Base-by-base conservation (phyloP, 2,888 invertebrate genomes). In the Galeruca laticollis region DNA sequence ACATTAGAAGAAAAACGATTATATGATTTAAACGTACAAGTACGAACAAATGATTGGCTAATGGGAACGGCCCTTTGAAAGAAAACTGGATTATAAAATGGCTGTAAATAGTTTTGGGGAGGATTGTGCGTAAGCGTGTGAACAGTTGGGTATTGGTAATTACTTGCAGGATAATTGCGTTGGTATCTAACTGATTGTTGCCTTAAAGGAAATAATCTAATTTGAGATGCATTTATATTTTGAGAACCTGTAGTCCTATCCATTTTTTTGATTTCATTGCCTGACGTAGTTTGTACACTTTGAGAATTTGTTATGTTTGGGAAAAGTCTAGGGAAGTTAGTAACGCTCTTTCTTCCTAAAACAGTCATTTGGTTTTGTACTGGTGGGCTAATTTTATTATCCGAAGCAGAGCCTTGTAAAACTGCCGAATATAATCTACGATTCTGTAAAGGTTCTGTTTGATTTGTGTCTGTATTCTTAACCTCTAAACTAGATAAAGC, bases 351-450 rank as follows among this genome's bases (percentile, higher is more conserved):
- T 63, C 73, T 60, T 37, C 69, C 68, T 21, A 75, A 60, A 63
- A 75, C 69, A 10, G 75, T 73, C 73, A 75, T 73, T 47, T 71
- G 73, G n/a, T 69, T 67, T 47, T 75, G 72, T 8, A 56, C 47
- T 20, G 73, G 40, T 47, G 72, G 52, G 40, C 70, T n/a, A 11
- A 73, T 66, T 72, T 75, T 71, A 49, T 73, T 74, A 5, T 26
- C 26, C 26, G 75, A 51, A 40, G 74, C 69, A 68, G 70, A 75
- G 57, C 85, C 85, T 77, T 85, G 86, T 6, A 86, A 78, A 4
- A 86, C 86, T 21, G 84, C 85, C 5, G 86, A 85, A 70, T 86
- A 86, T 4, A 84, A 70, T 67, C 84, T 75, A 56, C 80, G 68
- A 49, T 64, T 73, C 15, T 74, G 73, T 1, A 60, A 56, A 57